Evolutionary conservation across 2,113 vertebrate genomes (phyloP).

Genomic region (Cricetomys ansorgei): DNA sequence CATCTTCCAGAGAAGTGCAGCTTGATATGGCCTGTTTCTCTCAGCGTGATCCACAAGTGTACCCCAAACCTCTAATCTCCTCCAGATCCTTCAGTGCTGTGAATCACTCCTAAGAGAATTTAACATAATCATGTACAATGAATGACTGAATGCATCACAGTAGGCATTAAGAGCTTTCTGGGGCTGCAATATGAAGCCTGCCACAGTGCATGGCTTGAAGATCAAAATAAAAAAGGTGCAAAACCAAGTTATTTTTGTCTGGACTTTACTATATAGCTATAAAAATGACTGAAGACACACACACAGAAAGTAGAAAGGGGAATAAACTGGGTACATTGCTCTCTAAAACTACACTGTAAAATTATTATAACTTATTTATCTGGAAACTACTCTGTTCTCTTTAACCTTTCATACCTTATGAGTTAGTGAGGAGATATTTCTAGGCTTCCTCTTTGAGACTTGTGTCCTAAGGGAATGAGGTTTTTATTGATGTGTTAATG

Average conservation of each 20-base stretch:
- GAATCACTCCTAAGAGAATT: constrained; percentile 17
- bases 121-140: constrained; percentile 12
- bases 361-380: background rate
- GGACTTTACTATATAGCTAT: constrained; percentile 26
- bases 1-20: background rate
- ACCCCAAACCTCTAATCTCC: constrained; percentile 20
- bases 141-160: background rate
- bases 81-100: background rate
- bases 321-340: constrained; percentile 13
- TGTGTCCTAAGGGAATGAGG: constrained; percentile 25
- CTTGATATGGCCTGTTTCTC: constrained; percentile 25
- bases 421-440: background rate
- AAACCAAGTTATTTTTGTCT: constrained; percentile 22
- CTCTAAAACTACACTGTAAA: background rate
- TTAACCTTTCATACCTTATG: background rate
- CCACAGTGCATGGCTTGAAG: background rate
- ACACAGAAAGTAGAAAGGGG: too few relatives aligned
- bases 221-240: constrained; percentile 2
- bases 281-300: background rate
- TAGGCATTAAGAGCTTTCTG: constrained; percentile 8
- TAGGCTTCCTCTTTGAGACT: background rate
- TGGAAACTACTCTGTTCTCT: background rate
- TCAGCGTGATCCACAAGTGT: background rate
- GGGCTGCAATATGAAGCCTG: background rate
- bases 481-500: background rate